Evolutionary conservation across 2,113 vertebrate species (phyloP).

Genomic region (Misgurnus mizolepis): DNA sequence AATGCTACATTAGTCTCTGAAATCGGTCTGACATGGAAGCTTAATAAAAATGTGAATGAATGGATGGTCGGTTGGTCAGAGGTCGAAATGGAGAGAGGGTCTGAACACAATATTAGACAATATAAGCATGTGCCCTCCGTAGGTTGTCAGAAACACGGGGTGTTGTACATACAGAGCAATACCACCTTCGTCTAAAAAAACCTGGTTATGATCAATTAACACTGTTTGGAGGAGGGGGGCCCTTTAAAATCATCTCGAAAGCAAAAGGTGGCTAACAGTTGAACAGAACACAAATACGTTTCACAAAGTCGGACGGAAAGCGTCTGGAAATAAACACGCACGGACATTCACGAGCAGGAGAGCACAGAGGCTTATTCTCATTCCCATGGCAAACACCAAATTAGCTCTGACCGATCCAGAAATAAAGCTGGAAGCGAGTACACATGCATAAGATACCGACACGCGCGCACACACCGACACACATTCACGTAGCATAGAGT

Average conservation of each 20-base stretch:
- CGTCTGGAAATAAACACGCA: constrained; percentile 45
- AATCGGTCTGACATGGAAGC: constrained; percentile 18
- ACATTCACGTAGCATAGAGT: constrained; percentile 74
- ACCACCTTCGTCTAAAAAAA: constrained; percentile 44
- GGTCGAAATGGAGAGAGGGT: constrained; percentile 55
- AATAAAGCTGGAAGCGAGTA: constrained; percentile 67
- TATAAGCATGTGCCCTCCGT: constrained; percentile 20
- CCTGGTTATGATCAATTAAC: not conserved
- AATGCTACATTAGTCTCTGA: constrained; percentile 36
- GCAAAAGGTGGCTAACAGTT: constrained; percentile 38
- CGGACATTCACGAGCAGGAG: constrained; percentile 57
- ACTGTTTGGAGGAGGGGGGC: not conserved
- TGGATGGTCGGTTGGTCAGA: constrained; percentile 45
- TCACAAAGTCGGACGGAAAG: constrained; percentile 27
- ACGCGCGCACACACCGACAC: constrained; percentile 60
- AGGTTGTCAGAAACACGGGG: constrained; percentile 41
- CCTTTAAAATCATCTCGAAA: constrained; percentile 20
- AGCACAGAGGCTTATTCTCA: constrained; percentile 60
- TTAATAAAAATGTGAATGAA: constrained; percentile 44
- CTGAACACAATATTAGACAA: constrained; percentile 32
- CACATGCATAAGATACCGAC: constrained; percentile 68
- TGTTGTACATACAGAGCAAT: constrained; percentile 51
- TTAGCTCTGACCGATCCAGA: constrained; percentile 65
- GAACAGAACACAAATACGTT: constrained; percentile 58
- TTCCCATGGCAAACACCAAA: constrained; percentile 62